Evolutionary conservation across 2,888 invertebrate genomes (phyloP).

Genomic region (Cerastis leucographa): DNA sequence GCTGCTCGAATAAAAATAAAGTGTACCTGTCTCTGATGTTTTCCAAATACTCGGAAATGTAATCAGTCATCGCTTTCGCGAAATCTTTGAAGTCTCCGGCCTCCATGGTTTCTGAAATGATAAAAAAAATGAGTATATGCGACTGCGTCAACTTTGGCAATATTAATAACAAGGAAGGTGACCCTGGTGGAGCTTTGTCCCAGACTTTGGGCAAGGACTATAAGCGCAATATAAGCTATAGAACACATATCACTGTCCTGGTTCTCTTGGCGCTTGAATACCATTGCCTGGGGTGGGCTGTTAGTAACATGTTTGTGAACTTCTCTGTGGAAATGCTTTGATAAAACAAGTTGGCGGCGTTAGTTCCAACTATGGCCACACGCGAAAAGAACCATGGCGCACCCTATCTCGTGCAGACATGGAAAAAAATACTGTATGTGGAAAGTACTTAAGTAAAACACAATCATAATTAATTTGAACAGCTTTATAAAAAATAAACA

Average conservation of each 20-base stretch:
- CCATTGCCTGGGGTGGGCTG: background rate
- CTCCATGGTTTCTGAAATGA: conserved; percentile 92
- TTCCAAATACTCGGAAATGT: conserved; percentile 97
- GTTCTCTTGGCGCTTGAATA: background rate
- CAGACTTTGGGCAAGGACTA: background rate
- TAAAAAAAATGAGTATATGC: background rate
- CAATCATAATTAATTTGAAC: background rate
- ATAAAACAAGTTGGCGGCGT: background rate
- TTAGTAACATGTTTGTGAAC: background rate
- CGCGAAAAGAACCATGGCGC: background rate
- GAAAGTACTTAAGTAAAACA: background rate
- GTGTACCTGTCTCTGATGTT: conserved; percentile 96
- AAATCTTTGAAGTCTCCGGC: conserved; percentile 95
- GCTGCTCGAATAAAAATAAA: background rate
- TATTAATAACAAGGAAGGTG: background rate
- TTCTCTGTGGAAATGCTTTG: background rate
- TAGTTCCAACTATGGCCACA: background rate
- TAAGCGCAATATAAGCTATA: background rate
- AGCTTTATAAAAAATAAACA: background rate
- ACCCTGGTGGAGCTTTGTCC: no score
- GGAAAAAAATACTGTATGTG: background rate
- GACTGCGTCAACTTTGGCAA: background rate
- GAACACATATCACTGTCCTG: background rate
- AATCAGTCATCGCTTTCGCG: conserved; percentile 98
- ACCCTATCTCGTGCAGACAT: background rate